phyloP scores from a whole-genome alignment of 2,797 vertebrate species.

The Epinephelus malabaricus region DNA sequence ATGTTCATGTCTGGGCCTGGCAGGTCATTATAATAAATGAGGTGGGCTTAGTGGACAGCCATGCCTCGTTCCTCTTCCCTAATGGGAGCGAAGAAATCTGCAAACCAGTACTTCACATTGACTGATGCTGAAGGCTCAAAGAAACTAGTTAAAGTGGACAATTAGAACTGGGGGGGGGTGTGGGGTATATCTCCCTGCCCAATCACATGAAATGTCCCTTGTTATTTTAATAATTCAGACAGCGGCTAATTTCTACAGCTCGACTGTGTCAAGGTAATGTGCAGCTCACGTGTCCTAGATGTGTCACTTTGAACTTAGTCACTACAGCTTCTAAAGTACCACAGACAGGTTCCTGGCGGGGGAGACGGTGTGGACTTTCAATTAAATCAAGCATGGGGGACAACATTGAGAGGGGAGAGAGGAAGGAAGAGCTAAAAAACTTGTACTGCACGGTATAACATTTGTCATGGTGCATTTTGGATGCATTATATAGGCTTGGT shows the following conservation, averaged over 20 bases:
- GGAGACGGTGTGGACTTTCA: constrained; percentile 57
- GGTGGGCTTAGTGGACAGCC: constrained; percentile 89
- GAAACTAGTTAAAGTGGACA: constrained; percentile 97
- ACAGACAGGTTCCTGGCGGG: constrained; percentile 63
- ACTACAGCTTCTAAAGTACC: constrained; percentile 50
- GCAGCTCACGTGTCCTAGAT: constrained; percentile 90
- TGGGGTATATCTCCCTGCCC: constrained; percentile 85
- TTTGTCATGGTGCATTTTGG: constrained; percentile 26
- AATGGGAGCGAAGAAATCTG: constrained; percentile 93
- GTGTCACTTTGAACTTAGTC: constrained; percentile 97
- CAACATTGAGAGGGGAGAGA: constrained; percentile 24
- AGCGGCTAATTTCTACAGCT: constrained; percentile 94
- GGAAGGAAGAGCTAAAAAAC: constrained; percentile 24
- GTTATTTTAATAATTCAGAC: constrained; percentile 99
- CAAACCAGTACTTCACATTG: constrained; percentile 91
- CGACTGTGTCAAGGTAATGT: constrained; percentile 97
- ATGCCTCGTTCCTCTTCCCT: constrained; percentile 86
- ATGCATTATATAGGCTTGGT: constrained; percentile 28
- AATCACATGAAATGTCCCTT: constrained; percentile 97
- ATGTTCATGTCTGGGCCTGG: constrained; percentile 96
- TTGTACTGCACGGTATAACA: constrained; percentile 22
- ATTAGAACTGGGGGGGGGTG: constrained; percentile 86
- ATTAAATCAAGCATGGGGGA: constrained; percentile 67
- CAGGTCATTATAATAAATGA: constrained; percentile 99
- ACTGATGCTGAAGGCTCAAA: constrained; percentile 93